These are phyloP conservation scores for Channa maculata DNA, from an alignment of 2,113 vertebrate genomes.

Conservation along the genomic window DNA sequence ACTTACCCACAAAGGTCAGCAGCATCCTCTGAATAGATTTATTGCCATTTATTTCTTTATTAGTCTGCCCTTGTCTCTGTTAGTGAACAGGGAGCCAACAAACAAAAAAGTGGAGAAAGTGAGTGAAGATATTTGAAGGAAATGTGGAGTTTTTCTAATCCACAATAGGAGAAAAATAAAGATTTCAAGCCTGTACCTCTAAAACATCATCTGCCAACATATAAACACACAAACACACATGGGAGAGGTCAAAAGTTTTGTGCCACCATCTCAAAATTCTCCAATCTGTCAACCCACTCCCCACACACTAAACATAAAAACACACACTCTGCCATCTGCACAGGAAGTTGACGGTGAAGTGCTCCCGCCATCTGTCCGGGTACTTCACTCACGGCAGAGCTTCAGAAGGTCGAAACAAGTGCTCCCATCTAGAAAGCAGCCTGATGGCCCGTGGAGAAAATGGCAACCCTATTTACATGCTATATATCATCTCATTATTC, in stretches of 20 bases:
- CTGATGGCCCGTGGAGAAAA: constrained; percentile 32
- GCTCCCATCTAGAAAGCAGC: constrained; percentile 16
- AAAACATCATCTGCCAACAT: background rate
- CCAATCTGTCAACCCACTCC: constrained; percentile 30
- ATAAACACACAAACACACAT: constrained; percentile 3
- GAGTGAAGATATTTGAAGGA: background rate
- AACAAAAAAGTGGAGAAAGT: background rate
- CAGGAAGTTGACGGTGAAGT: constrained; percentile 19
- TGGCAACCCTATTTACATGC: constrained; percentile 38
- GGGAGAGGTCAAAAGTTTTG: constrained; percentile 22
- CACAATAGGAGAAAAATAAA: background rate
- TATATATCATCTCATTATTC: constrained; percentile 48
- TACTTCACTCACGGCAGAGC: constrained; percentile 11
- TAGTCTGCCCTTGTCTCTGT: constrained; percentile 18
- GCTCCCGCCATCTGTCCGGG: constrained; percentile 46
- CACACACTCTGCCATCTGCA: constrained; percentile 32
- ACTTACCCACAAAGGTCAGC: constrained; percentile 71
- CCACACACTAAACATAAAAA: constrained; percentile 23
- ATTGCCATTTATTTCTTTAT: constrained; percentile 47
- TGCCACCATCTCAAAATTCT: constrained; percentile 14
- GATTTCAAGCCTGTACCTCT: background rate
- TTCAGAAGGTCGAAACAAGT: constrained; percentile 45
- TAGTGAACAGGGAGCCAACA: constrained; percentile 2
- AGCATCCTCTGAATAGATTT: constrained; percentile 56
- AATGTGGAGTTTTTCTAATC: background rate